Evolutionary conservation across 2,888 invertebrate genomes (phyloP).

Genomic region (Tanypteryx hageni): DNA sequence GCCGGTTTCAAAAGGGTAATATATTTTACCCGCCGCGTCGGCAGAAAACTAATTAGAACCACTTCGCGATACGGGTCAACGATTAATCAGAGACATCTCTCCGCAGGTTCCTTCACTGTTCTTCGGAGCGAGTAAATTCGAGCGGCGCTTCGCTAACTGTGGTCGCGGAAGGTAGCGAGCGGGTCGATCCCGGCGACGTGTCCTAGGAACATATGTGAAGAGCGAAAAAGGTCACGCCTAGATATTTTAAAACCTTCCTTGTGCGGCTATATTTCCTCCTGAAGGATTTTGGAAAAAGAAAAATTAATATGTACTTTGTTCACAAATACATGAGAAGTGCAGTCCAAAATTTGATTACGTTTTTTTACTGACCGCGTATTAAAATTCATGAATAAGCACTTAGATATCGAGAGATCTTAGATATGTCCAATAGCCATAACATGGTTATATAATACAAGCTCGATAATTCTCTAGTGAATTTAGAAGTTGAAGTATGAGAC

Average conservation of each 20-base stretch:
- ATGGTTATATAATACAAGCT: too few species aligned
- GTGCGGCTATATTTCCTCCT: not conserved
- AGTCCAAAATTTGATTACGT: too few species aligned
- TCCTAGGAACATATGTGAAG: not conserved
- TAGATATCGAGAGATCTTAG: too few species aligned
- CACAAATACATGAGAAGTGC: too few species aligned
- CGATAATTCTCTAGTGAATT: too few species aligned
- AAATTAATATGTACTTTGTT: not conserved
- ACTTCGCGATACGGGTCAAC: not conserved
- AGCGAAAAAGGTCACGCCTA: not conserved
- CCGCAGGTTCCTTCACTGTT: not conserved
- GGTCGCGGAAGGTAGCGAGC: not conserved
- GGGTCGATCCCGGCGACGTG: not conserved
- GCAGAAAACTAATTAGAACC: not conserved
- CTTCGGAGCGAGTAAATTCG: not conserved
- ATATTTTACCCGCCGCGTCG: not conserved
- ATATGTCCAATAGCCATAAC: too few species aligned
- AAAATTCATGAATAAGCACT: too few species aligned
- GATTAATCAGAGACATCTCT: slow-evolving; percentile 8
- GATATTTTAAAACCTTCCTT: not conserved
- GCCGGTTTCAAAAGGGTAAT: not conserved
- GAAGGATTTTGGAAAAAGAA: not conserved
- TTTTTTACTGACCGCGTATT: too few species aligned
- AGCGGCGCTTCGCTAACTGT: not conserved
- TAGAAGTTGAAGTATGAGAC: too few species aligned